A percentile compares a stretch with the other conserved stretches of the same genome.
phyloP scores from a whole-genome alignment of 2,888 invertebrate genomes.

The Plebejus melissa region DNA sequence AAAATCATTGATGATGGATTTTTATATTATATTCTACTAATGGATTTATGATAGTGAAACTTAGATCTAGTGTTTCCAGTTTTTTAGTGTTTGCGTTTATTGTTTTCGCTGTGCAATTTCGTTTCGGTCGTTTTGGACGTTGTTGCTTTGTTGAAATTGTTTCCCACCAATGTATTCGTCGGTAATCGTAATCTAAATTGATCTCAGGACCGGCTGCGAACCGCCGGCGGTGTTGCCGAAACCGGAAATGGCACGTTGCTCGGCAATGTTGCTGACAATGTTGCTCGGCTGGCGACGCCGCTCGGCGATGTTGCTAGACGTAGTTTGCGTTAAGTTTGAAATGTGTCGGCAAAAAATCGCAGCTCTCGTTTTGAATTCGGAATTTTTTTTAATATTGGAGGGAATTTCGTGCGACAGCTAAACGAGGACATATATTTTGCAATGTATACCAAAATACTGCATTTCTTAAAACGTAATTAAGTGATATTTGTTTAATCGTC shows the following conservation, averaged over 20 bases:
- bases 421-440: slow-evolving; percentile 63
- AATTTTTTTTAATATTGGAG: slow-evolving; percentile 39
- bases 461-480: slow-evolving; percentile 69
- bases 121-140: slow-evolving; percentile 60
- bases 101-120: slow-evolving; percentile 76
- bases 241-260: slow-evolving; percentile 52
- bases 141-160: slow-evolving; percentile 59
- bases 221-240: slow-evolving; percentile 56
- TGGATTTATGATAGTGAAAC: slow-evolving; percentile 76
- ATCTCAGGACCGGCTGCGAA: slow-evolving; percentile 74
- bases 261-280: background rate
- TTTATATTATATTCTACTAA: slow-evolving; percentile 79
- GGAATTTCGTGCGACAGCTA: slow-evolving; percentile 50
- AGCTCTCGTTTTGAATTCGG: slow-evolving; percentile 39
- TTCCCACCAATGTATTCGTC: slow-evolving; percentile 54
- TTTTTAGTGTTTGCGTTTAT: slow-evolving; percentile 68
- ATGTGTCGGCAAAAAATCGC: slow-evolving; percentile 70
- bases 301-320: slow-evolving; percentile 55
- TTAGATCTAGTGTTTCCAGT: slow-evolving; percentile 65
- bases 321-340: slow-evolving; percentile 68
- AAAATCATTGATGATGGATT: slow-evolving; percentile 77
- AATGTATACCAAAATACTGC: slow-evolving; percentile 79
- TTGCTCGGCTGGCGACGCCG: background rate
- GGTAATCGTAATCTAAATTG: slow-evolving; percentile 65
- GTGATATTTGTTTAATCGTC: slow-evolving; percentile 51